A percentile compares a stretch with the other conserved stretches of the same genome.
Evolutionary conservation across 1,140 invertebrate genomes (phyloP).

Genomic region (Ceratina australensis): DNA sequence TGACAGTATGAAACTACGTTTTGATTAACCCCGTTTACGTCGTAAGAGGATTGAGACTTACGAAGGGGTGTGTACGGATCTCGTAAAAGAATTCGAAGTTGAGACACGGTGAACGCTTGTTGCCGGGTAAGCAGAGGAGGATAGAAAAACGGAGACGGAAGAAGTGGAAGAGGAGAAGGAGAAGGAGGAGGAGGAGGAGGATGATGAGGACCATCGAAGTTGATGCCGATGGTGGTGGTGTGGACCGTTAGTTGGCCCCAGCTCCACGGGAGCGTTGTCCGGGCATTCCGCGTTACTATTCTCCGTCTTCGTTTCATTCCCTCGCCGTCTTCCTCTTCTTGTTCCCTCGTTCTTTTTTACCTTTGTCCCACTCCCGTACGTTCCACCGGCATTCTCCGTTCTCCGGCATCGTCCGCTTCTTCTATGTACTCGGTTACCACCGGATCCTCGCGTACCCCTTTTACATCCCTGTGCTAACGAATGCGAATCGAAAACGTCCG

Average conservation of each 20-base stretch:
- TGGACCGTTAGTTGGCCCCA: slow-evolving; percentile 77
- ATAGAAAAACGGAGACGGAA: slow-evolving; percentile 40
- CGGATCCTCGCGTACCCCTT: neutral
- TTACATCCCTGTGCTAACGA: slow-evolving; percentile 34
- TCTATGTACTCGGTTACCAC: slow-evolving; percentile 23
- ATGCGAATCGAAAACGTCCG: neutral
- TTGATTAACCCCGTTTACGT: no score
- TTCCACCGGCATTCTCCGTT: slow-evolving; percentile 49
- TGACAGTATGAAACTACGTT: no score
- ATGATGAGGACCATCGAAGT: slow-evolving; percentile 60
- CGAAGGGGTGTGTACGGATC: neutral
- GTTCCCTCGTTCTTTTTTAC: neutral
- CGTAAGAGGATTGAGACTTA: no score
- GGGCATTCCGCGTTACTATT: slow-evolving; percentile 70
- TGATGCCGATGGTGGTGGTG: slow-evolving; percentile 66
- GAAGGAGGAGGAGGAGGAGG: slow-evolving; percentile 50
- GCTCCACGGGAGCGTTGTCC: slow-evolving; percentile 76
- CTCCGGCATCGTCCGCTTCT: slow-evolving; percentile 14
- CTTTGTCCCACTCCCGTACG: slow-evolving; percentile 33
- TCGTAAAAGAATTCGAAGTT: neutral
- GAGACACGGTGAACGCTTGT: neutral
- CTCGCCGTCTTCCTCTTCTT: slow-evolving; percentile 12
- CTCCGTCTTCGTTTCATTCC: slow-evolving; percentile 50
- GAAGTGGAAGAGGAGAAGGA: slow-evolving; percentile 29
- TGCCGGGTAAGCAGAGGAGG: neutral